Conservation (phyloP, 2,888 invertebrate genomes). For the Eupithecia pulchellata region DNA sequence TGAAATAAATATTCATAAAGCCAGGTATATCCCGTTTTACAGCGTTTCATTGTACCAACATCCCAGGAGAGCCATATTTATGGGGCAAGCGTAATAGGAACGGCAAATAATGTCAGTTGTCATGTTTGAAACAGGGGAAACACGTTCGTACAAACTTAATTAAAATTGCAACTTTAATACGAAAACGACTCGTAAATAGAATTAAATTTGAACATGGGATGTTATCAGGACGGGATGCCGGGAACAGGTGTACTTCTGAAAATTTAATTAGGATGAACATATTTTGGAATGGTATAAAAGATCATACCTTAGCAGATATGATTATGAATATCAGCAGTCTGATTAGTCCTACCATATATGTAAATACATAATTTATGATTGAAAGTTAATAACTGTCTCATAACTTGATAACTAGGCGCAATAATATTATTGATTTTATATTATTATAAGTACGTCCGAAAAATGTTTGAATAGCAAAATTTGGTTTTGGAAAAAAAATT, state of each 20-base stretch:
- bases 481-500: too few relatives aligned
- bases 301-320: background rate
- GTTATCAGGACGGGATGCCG: background rate
- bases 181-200: conserved; percentile 1
- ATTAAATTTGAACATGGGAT: conserved; percentile 7
- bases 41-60: conserved; percentile 53
- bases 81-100: conserved; percentile 56
- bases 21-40: conserved; percentile 47
- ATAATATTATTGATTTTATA: too few relatives aligned
- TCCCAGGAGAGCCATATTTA: conserved; percentile 57
- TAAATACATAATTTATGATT: too few relatives aligned
- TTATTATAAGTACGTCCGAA: too few relatives aligned
- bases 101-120: conserved; percentile 56
- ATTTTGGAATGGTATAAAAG: background rate
- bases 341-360: background rate
- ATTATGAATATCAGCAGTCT: background rate
- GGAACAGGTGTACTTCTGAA: background rate
- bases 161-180: conserved; percentile 21
- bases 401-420: background rate
- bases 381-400: background rate
- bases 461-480: too few relatives aligned
- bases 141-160: conserved; percentile 25
- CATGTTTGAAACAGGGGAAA: conserved; percentile 29
- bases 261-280: background rate
- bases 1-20: conserved; percentile 51